Percentiles rank a stretch among this genome's conserved stretches.
Conservation (phyloP, 1,140 invertebrate genomes). For the Dendrolimus kikuchii region DNA sequence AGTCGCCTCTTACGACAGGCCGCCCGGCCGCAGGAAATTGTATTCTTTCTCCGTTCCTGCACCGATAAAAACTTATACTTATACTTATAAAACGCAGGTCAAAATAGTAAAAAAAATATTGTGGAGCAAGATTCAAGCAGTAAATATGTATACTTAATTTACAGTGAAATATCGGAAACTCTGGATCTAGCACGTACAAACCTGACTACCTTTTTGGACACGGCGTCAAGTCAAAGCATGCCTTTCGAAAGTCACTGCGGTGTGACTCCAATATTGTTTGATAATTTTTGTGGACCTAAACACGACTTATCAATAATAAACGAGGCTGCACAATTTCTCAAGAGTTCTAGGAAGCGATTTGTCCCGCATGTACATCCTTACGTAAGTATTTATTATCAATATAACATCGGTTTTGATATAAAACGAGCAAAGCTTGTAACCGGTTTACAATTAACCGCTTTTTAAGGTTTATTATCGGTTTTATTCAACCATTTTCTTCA, state of each 20-base stretch:
- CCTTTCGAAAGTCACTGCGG: conserved; percentile 61
- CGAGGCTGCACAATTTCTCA: conserved; percentile 23
- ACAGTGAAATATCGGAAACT: too few relatives aligned
- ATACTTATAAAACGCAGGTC: too few relatives aligned
- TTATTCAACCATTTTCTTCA: too few relatives aligned
- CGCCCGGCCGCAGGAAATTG: too few relatives aligned
- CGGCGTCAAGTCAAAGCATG: conserved; percentile 17
- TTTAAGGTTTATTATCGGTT: background rate
- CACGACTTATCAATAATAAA: conserved; percentile 11
- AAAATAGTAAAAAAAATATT: too few relatives aligned
- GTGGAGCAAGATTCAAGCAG: too few relatives aligned
- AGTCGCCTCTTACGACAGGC: too few relatives aligned
- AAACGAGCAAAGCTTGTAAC: background rate
- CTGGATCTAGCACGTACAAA: conserved; percentile 6
- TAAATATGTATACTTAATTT: too few relatives aligned
- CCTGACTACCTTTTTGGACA: conserved; percentile 26
- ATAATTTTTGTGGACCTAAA: conserved; percentile 25
- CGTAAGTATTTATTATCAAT: conserved; percentile 31
- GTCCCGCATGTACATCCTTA: conserved; percentile 51
- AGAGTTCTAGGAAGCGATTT: conserved; percentile 29
- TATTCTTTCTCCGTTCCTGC: too few relatives aligned
- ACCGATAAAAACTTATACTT: too few relatives aligned
- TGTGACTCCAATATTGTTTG: conserved; percentile 31
- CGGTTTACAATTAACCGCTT: too few relatives aligned
- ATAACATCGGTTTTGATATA: background rate